Conservation (phyloP, 2,797 vertebrate genomes). For the Phyllotis vaccarum region DNA sequence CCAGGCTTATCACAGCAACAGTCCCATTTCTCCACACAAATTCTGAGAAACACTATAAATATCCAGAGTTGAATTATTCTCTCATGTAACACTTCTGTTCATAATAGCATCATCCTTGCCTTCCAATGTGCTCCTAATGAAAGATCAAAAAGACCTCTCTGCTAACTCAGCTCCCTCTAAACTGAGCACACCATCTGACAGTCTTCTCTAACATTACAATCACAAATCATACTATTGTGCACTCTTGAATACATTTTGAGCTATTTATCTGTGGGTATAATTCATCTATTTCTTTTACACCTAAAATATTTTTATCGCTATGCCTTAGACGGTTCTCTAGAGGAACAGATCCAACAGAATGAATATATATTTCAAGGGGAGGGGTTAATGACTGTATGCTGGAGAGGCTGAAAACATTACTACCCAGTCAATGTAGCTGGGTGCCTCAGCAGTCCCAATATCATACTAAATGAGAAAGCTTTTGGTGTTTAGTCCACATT, state of each 20-base stretch:
- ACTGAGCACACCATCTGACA: background rate
- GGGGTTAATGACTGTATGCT: background rate
- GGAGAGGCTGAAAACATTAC: background rate
- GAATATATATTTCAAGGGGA: background rate
- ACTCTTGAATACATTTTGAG: background rate
- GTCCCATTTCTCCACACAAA: background rate
- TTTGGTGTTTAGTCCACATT: background rate
- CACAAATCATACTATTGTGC: background rate
- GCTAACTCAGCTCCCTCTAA: background rate
- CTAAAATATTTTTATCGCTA: background rate
- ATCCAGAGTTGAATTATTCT: background rate
- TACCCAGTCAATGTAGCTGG: background rate
- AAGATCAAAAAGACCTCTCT: background rate
- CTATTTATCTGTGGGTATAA: too few relatives aligned
- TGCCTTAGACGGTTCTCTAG: background rate
- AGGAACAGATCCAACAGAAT: background rate
- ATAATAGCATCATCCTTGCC: background rate
- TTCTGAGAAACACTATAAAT: background rate
- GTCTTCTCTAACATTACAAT: background rate
- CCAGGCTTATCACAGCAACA: background rate
- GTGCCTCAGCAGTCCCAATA: background rate
- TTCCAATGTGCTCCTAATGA: background rate
- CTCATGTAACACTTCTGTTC: background rate
- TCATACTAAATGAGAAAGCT: too few relatives aligned
- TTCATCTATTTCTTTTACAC: background rate